Evolutionary conservation across 2,797 vertebrate species (phyloP).

Genomic region (Zenarchopterus dispar): DNA sequence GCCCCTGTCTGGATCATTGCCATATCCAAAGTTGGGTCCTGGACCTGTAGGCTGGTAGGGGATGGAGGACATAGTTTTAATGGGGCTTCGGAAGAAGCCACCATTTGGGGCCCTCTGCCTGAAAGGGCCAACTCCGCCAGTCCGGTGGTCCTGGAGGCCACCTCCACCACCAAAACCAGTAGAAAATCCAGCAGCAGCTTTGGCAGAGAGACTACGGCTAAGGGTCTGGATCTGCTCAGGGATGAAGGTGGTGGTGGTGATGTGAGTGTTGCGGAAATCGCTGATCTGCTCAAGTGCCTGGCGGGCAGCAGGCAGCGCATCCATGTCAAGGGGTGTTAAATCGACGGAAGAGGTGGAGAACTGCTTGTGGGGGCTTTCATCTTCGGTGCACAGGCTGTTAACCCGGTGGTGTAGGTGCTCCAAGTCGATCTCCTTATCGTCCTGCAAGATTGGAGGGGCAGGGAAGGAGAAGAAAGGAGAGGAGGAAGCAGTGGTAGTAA

Average conservation of each 20-base stretch:
- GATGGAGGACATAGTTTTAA: slow-evolving; percentile 99
- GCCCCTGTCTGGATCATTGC: slow-evolving; percentile 97
- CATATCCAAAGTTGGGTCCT: slow-evolving; percentile 95
- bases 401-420: slow-evolving; percentile 98
- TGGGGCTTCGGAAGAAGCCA: slow-evolving; percentile 98
- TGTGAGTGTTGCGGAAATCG: slow-evolving; percentile 99
- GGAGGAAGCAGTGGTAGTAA: slow-evolving; percentile 51
- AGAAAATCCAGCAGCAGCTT: slow-evolving; percentile 96
- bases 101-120: slow-evolving; percentile 98
- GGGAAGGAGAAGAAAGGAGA: slow-evolving; percentile 52
- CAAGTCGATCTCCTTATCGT: slow-evolving; percentile 99
- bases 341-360: slow-evolving; percentile 99
- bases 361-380: slow-evolving; percentile 99
- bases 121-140: slow-evolving; percentile 91
- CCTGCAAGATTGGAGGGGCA: slow-evolving; percentile 79
- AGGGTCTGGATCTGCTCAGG: slow-evolving; percentile 99
- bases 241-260: slow-evolving; percentile 99
- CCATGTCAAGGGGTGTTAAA: slow-evolving; percentile 98
- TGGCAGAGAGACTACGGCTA: slow-evolving; percentile 96
- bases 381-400: slow-evolving; percentile 99
- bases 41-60: slow-evolving; percentile 96
- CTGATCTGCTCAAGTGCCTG: slow-evolving; percentile 99
- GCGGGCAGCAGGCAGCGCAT: slow-evolving; percentile 94
- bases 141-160: slow-evolving; percentile 94
- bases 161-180: slow-evolving; percentile 84